phyloP scores from a whole-genome alignment of 1,140 invertebrate species.

The Drosophila arawakana region DNA sequence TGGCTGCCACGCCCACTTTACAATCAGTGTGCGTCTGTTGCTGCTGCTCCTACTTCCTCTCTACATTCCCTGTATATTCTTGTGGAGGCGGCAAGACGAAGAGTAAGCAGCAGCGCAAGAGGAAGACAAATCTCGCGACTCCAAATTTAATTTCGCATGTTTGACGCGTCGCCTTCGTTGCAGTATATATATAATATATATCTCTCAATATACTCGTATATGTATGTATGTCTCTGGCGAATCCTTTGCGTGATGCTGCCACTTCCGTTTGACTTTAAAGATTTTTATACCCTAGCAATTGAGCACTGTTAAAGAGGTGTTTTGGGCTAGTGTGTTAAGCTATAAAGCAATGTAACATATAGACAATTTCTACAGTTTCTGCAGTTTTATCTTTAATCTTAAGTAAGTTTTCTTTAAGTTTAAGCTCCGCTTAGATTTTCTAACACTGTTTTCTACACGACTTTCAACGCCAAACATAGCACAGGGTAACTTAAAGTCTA shows the following conservation, averaged over 20 bases:
- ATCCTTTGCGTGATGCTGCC: constrained; percentile 55
- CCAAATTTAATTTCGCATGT: constrained; percentile 78
- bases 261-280: constrained; percentile 64
- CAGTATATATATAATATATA: no score
- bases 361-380: no score
- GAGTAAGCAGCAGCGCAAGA: not conserved
- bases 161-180: constrained; percentile 55
- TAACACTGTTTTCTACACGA: not conserved
- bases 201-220: not conserved
- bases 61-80: constrained; percentile 15
- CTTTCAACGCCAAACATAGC: not conserved
- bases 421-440: not conserved
- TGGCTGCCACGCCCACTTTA: constrained; percentile 69
- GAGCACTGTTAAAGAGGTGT: not conserved
- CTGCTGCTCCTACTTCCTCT: constrained; percentile 50
- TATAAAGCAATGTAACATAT: no score
- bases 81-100: not conserved
- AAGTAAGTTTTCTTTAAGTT: not conserved
- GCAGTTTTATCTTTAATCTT: not conserved
- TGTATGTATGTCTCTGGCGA: constrained; percentile 12
- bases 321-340: not conserved
- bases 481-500: not conserved
- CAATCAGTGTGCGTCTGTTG: constrained; percentile 46
- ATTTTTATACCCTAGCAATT: constrained; percentile 33
- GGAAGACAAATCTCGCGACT: constrained; percentile 6